phyloP scores from a whole-genome alignment of 2,888 invertebrate genomes.

The Onthophagus sagittarius region DNA sequence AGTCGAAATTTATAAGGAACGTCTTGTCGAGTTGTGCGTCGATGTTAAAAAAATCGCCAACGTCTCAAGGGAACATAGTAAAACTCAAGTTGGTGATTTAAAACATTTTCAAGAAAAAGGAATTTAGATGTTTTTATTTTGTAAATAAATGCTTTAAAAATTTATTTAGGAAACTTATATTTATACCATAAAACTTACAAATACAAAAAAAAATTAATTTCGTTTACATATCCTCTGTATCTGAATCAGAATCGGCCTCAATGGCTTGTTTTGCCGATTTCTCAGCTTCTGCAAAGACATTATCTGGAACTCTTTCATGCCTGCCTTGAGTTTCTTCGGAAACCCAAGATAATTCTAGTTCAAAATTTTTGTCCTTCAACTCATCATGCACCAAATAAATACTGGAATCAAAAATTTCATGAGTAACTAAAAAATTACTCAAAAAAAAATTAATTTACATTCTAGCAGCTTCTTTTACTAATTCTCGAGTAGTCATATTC shows the following conservation, averaged over 20 bases:
- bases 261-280: slow-evolving; percentile 83
- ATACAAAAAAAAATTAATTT: slow-evolving; percentile 22
- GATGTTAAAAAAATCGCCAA: slow-evolving; percentile 20
- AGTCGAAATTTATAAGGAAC: slow-evolving; percentile 34
- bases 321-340: slow-evolving; percentile 74
- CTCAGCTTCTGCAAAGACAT: slow-evolving; percentile 78
- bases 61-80: slow-evolving; percentile 18
- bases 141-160: neutral
- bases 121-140: too few species aligned
- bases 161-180: neutral
- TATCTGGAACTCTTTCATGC: slow-evolving; percentile 77
- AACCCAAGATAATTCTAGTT: slow-evolving; percentile 93
- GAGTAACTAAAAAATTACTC: neutral
- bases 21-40: slow-evolving; percentile 30
- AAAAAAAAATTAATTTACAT: slow-evolving; percentile 57
- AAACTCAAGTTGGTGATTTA: neutral
- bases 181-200: slow-evolving; percentile 20
- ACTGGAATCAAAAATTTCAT: slow-evolving; percentile 51
- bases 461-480: slow-evolving; percentile 93
- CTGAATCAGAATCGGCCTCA: slow-evolving; percentile 83
- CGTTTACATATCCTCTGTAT: slow-evolving; percentile 66
- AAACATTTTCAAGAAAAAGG: neutral
- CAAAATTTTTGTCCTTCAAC: slow-evolving; percentile 93
- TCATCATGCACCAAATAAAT: slow-evolving; percentile 90
- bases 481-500: slow-evolving; percentile 77